These are phyloP conservation scores for Platycheirus albimanus DNA, from an alignment of 2,888 invertebrate species.

Conservation along the genomic window DNA sequence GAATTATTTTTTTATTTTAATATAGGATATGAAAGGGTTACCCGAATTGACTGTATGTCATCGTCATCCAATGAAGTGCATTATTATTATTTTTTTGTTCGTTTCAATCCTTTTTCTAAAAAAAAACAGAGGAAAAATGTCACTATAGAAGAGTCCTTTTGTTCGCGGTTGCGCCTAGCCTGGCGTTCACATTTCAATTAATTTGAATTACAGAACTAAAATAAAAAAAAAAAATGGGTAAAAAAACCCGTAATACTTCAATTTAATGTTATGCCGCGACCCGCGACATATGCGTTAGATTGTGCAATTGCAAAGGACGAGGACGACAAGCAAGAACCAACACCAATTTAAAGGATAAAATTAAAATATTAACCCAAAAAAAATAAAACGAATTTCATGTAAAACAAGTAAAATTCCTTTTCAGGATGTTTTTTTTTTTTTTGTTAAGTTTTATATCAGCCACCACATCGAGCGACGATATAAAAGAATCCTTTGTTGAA, in stretches of 20 bases:
- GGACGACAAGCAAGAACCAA: conserved; percentile 48
- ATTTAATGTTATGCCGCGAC: conserved; percentile 71
- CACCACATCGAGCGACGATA: conserved; percentile 46
- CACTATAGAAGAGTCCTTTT: conserved; percentile 65
- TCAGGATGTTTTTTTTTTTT: conserved; percentile 41
- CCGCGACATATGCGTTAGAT: conserved; percentile 73
- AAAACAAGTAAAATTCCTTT: conserved; percentile 53
- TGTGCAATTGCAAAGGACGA: conserved; percentile 59
- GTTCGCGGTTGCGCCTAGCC: conserved; percentile 55
- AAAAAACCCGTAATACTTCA: conserved; percentile 68
- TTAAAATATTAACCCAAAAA: conserved; percentile 56
- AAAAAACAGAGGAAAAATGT: conserved; percentile 46
- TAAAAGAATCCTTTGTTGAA: conserved; percentile 62
- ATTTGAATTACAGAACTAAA: conserved; percentile 64
- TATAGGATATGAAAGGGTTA: conserved; percentile 53
- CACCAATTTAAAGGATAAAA: conserved; percentile 67
- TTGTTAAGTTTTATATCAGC: conserved; percentile 16
- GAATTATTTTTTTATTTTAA: neutral
- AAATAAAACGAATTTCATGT: conserved; percentile 38
- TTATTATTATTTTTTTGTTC: conserved; percentile 27
- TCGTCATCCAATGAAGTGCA: conserved; percentile 23
- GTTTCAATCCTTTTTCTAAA: conserved; percentile 48
- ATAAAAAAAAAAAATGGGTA: conserved; percentile 23
- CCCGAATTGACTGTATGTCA: conserved; percentile 1
- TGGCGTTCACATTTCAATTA: conserved; percentile 71